Base-by-base conservation (phyloP, 2,888 invertebrate genomes). In the Gymnoscelis rufifasciata region DNA sequence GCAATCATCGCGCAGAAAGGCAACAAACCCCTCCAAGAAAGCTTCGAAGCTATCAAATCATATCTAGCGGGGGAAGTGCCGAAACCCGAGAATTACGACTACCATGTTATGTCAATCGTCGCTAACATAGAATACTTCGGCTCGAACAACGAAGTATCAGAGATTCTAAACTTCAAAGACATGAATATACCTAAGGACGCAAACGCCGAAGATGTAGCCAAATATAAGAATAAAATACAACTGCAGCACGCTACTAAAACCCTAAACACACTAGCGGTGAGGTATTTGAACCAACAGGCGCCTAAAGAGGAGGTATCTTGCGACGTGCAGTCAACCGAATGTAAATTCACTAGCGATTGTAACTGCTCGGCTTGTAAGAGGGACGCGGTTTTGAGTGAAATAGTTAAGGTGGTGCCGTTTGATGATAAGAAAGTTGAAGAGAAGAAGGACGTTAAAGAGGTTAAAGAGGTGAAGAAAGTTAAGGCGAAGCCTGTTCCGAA, bases 311-410 rank as follows among this genome's bases (percentile, higher is more conserved):
- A 87, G 4, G 26, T 48, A 3, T 37, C 49, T 0, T 84, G 83
- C n/a, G 84, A 83, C 28, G 82, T 78, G 0, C 83, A 83, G 0
- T 79, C 78, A 30, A 75, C 62, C 0, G 83, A 81, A 4, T 88
- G 87, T 49, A 86, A 87, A 33, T 86, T 82, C 75, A 87, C 88
- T 0, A 84, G 72, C 2, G 87, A 88, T 10, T 87, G 87, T 37
- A 60, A 71, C 0, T 87, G 87, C 23, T 68, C 57, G 1, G 65
- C 73, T 0, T 87, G 87, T 24, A 82, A 78, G 10, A 71, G 62
- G 0, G 77, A 78, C 0, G 65, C 58, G 7, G 57, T 71, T 14
- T 26, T 77, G 1, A 76, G 72, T 0, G 78, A 81, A 37, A 69
- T 77, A 0, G 76, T 74, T 27, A 79, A 81, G 28, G 70, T 75